Evolutionary conservation across 2,113 vertebrate genomes (phyloP), one percentile per base, ranked within the genome.

Genomic region (Peromyscus californicus): DNA sequence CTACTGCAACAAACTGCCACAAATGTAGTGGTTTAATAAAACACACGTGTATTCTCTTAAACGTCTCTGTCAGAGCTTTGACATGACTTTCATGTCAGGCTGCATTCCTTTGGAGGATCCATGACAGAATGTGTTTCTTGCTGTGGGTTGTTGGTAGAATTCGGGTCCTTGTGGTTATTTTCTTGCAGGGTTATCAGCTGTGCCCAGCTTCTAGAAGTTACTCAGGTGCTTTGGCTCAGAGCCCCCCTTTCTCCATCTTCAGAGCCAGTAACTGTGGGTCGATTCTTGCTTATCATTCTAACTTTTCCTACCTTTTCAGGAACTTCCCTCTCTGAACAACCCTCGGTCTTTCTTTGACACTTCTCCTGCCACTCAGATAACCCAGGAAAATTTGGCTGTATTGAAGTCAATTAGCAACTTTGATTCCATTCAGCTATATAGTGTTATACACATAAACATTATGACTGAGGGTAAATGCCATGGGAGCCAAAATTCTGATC

Each of bases 331-430:
- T 82, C 57, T 76, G 13, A 76, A 16, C 31, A 67, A 5, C 1
- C 22, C 22, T 89, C 11, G 9, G 59, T 31, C 45, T 78, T 89
- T 29, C 39, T 87, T 70, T 76, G 17, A 16, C 21, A 70, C 31
- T 69, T 75, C 45, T 31, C n/a, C 36, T 78, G 92, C 70, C 36
- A 57, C 39, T 45, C 51, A 70, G 36, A 54, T 39, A 90, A 51
- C n/a, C 22, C 57, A 83, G n/a, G 9, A 61, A 59, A 75, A 65
- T 86, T 57, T 78, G 82, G 59, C 15, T 45, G 7, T 93, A 51
- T 95, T 78, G 65, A 85, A 84, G 15, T 83, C 63, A 79, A n/a
- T 31, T 85, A 54, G 42, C 85, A 89, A n/a, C 70, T 42, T 78
- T 78, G 57, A 89, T 84, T 83, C 78, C 51, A 24, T 89, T 92